These are phyloP conservation scores for Tragulus kanchil DNA, from an alignment of 2,113 vertebrate genomes.

Conservation along the genomic window DNA sequence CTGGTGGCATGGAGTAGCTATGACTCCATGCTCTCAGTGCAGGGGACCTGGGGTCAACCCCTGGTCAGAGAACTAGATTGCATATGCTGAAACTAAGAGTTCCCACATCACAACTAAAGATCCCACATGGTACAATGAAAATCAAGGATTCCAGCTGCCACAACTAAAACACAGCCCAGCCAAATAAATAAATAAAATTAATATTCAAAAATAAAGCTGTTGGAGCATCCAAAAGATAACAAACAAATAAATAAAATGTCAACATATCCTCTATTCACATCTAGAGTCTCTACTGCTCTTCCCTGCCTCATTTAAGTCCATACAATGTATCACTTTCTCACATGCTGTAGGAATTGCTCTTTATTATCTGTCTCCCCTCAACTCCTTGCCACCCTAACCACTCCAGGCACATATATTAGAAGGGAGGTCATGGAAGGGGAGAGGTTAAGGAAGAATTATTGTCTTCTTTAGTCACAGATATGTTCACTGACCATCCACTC, in stretches of 20 bases:
- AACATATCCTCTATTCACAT: neutral
- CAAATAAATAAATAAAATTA: no score
- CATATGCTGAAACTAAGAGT: no score
- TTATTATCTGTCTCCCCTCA: neutral
- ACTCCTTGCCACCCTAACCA: rapidly evolving
- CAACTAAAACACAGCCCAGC: no score
- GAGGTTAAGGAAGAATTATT: neutral
- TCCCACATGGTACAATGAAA: no score
- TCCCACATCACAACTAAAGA: no score
- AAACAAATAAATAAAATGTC: neutral
- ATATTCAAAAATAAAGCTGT: no score
- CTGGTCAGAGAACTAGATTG: no score
- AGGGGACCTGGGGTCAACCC: no score
- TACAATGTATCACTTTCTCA: neutral
- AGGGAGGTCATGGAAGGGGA: neutral
- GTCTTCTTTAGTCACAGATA: neutral
- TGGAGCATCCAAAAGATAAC: neutral
- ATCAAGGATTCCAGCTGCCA: no score
- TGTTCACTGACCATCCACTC: neutral
- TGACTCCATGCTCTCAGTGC: no score
- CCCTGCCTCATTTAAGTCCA: neutral
- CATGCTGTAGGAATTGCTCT: neutral
- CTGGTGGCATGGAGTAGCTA: no score
- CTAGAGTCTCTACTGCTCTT: neutral
- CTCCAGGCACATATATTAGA: neutral